Conservation (phyloP, 2,113 vertebrate genomes). For the Echinops telfairi region DNA sequence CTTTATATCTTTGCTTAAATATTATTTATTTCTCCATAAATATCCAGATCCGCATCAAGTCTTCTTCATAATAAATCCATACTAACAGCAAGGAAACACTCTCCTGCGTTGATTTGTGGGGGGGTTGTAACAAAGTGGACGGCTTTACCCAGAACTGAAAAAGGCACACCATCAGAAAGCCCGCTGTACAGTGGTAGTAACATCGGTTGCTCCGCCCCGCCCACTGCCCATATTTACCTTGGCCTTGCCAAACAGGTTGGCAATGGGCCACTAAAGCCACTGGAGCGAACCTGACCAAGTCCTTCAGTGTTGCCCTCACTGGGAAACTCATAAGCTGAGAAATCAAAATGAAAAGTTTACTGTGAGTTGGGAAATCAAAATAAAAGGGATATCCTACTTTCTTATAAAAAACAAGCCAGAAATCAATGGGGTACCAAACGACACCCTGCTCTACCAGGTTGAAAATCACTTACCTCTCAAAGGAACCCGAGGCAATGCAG, state of each 20-base stretch:
- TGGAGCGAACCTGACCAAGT: too few species aligned
- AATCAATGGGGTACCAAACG: neutral
- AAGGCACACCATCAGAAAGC: neutral
- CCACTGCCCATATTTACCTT: neutral
- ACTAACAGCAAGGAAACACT: neutral
- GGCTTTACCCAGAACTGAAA: neutral
- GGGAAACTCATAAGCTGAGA: neutral
- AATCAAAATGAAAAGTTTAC: neutral
- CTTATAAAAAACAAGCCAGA: neutral
- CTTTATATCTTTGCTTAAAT: constrained; percentile 38
- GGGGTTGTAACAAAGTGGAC: neutral
- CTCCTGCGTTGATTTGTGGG: neutral
- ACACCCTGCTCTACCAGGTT: neutral
- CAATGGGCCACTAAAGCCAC: too few species aligned
- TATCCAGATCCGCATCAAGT: constrained; percentile 10
- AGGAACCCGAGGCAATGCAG: neutral
- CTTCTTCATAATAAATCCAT: constrained; percentile 1
- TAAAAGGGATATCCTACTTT: neutral
- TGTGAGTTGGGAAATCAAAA: neutral
- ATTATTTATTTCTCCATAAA: constrained; percentile 19
- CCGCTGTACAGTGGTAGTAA: neutral
- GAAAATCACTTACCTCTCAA: neutral
- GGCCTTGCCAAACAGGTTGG: too few species aligned
- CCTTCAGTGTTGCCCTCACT: neutral
- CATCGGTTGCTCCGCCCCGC: neutral